Evolutionary conservation across 2,888 invertebrate genomes (phyloP), one percentile per base, ranked within the genome.

Genomic region (Oithona nana): DNA sequence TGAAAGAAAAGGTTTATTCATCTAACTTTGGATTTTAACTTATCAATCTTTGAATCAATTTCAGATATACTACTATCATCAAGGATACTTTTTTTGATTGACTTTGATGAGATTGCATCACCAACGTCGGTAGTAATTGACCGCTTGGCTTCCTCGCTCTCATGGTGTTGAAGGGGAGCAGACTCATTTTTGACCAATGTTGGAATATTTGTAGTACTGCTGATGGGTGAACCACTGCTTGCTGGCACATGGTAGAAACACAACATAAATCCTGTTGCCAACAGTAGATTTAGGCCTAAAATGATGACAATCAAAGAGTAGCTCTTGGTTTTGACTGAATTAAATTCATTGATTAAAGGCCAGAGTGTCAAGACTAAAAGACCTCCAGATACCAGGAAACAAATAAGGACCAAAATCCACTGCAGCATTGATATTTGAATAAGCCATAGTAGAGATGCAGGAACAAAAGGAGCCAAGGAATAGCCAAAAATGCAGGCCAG

Each of bases 401-500:
- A 16, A 20, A 54, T 16, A 54, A 54, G 26, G 13, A 54, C 54
- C 3, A 54, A 54, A 16, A 26, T 3, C 54, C 54, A 54, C 26
- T 54, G 54, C 3, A 54, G 3, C 13, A 54, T 24, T 16, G 6
- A 24, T 3, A 20, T 26, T 26, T 54, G 54, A 54, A 54, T 54
- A 11, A 54, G 54, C 54, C 54, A 54, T 3, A 57, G 30, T 22
- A 78, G 81, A 1, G 93, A 87, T 8, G 92, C 85, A 3, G 95
- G 95, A 69, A 97, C 82, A 75, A 90, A 97, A 69, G 94, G 87
- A 31, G 89, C 82, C 55, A 97, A 76, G 0, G 93, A 93, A 74
- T 97, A 97, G 8, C 95, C 97, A 71, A 95, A 97, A 11, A 94
- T 79, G 72, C 93, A 94, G 71, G 95, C 80, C 11, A 95, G 78